A percentile compares a stretch with the other conserved stretches of the same genome.
Conservation (phyloP, 1,140 invertebrate species). For the Drosophila virilis region DNA sequence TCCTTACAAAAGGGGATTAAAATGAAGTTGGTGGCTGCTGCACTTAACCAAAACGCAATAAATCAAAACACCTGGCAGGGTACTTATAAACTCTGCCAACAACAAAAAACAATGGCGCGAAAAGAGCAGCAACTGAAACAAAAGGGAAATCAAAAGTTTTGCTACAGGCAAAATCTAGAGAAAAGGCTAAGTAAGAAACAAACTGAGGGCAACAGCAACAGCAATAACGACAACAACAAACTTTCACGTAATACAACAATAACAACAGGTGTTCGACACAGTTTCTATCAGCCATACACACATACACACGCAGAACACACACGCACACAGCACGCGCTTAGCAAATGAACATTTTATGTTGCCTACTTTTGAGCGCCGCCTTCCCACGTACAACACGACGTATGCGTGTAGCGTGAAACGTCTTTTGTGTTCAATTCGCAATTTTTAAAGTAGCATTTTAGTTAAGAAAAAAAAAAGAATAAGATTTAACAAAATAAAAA, state of each 20-base stretch:
- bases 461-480: constrained; percentile 1
- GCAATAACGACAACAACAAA: constrained; percentile 17
- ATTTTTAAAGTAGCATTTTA: constrained; percentile 44
- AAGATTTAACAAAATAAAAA: constrained; percentile 17
- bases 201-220: constrained; percentile 13
- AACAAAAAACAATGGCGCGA: constrained; percentile 40
- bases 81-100: constrained; percentile 47
- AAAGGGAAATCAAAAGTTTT: constrained; percentile 56
- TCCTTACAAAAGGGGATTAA: constrained; percentile 44
- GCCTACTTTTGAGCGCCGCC: constrained; percentile 55
- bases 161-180: constrained; percentile 13
- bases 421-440: constrained; percentile 18
- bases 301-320: not conserved
- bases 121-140: constrained; percentile 39
- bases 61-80: constrained; percentile 72
- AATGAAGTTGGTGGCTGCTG: constrained; percentile 66
- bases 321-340: not conserved
- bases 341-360: constrained; percentile 46
- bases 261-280: constrained; percentile 75
- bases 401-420: constrained; percentile 14
- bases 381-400: constrained; percentile 17
- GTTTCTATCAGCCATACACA: constrained; percentile 31
- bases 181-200: constrained; percentile 31
- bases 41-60: constrained; percentile 78
- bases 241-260: constrained; percentile 37